Percentiles rank a stretch among this genome's conserved stretches.
These are phyloP conservation scores for Orthosia incerta DNA, from an alignment of 2,888 invertebrate species.

Conservation along the genomic window DNA sequence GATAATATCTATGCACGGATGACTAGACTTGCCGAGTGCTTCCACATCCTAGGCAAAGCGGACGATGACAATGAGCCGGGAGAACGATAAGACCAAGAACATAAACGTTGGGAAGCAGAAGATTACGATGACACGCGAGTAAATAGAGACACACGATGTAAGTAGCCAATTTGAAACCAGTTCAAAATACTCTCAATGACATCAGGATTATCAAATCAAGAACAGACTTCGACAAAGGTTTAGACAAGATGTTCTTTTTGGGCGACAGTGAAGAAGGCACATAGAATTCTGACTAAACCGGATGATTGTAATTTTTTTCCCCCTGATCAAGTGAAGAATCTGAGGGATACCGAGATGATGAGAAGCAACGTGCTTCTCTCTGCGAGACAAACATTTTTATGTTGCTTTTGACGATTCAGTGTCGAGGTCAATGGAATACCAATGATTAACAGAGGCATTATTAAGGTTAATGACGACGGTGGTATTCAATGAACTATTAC, in stretches of 20 bases:
- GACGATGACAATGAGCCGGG: constrained; percentile 34
- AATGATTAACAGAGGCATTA: not conserved
- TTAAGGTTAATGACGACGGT: not conserved
- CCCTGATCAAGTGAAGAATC: not conserved
- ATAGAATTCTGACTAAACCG: not conserved
- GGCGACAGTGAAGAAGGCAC: no score
- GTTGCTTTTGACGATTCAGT: not conserved
- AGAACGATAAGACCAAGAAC: constrained; percentile 38
- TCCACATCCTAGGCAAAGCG: constrained; percentile 34
- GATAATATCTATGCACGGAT: constrained; percentile 1
- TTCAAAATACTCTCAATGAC: not conserved
- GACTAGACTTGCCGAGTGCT: not conserved
- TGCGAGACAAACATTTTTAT: not conserved
- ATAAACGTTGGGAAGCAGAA: constrained; percentile 35
- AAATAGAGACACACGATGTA: constrained; percentile 39
- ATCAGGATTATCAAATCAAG: constrained; percentile 1
- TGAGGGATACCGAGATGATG: not conserved
- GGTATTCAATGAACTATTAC: not conserved
- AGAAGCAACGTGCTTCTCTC: not conserved
- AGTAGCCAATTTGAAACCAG: constrained; percentile 15
- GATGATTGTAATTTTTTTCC: not conserved
- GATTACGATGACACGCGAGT: constrained; percentile 30
- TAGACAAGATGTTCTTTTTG: not conserved
- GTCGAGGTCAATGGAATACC: not conserved
- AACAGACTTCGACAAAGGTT: not conserved